Evolutionary conservation across 2,113 vertebrate species (phyloP), one percentile per base, ranked within the genome.

Genomic region (Mobula hypostoma): DNA sequence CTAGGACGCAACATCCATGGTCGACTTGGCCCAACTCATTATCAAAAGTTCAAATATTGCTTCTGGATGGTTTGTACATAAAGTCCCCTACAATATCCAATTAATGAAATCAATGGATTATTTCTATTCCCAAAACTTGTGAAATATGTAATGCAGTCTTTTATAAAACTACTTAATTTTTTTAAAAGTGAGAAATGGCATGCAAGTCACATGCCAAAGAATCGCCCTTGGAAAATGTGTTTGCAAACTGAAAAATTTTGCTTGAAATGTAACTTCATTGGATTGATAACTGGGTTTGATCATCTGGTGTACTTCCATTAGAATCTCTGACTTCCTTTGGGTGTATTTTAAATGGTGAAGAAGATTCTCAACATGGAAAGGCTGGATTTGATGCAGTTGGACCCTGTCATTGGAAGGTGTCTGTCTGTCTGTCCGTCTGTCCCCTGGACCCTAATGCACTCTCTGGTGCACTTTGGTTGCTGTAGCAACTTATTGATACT

Each of bases 281-380:
- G 24, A 61, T 87, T 87, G 29, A 87, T 61, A 61, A 63, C 83
- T 87, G 56, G 83, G 9, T 61, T 87, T 87, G 83, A 87, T 63
- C 63, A 48, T 48, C 48, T 48, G 48, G 48, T 48, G 48, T 48
- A 48, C 48, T 48, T 87, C 85, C 58, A 17, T 15, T 74, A 29
- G 4, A 88, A 88, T 88, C 24, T 88, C 85, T n/a, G 29, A 58
- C 58, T 88, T 66, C 21, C 21, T 85, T 58, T 27, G 29, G 9
- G 56, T 88, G 6, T 63, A n/a, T 88, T 74, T 87, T 88, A 63
- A 6, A 12, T 66, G 27, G 85, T 88, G 85, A 88, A 29, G 48
- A 83, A 21, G 48, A 63, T 63, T 88, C 0, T 88, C 14, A 27
- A n/a, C 6, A 29, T 24, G 63, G 58, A 88, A 63, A 88, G n/a